These are phyloP conservation scores for Diarsia dahlii DNA, from an alignment of 2,888 invertebrate genomes.

Conservation along the genomic window DNA sequence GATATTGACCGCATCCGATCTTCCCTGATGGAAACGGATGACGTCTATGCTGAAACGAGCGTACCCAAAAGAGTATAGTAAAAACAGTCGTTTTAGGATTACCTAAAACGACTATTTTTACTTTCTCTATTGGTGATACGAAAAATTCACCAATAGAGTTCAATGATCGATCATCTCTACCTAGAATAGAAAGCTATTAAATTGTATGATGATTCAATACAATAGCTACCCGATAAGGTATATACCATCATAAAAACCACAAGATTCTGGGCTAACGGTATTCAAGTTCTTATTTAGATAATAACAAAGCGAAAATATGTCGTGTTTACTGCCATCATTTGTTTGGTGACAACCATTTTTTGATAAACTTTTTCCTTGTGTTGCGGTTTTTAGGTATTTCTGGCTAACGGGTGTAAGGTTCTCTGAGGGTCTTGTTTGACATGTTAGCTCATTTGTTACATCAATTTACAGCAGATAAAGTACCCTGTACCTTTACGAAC, in stretches of 20 bases:
- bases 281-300: conserved; percentile 10
- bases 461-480: not conserved
- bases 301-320: conserved; percentile 4
- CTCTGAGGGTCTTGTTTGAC: not conserved
- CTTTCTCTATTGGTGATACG: too few species aligned
- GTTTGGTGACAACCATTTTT: conserved; percentile 48
- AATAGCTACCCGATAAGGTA: not conserved
- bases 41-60: not conserved
- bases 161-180: not conserved
- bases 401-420: conserved; percentile 40
- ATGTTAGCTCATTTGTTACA: conserved; percentile 20
- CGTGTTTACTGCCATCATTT: conserved; percentile 34
- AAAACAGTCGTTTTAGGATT: too few species aligned
- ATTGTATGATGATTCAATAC: conserved; percentile 7
- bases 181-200: not conserved
- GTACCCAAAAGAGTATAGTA: not conserved
- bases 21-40: not conserved
- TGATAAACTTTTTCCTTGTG: conserved; percentile 59
- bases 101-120: too few species aligned
- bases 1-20: too few species aligned
- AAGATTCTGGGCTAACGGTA: conserved; percentile 3
- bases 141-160: not conserved
- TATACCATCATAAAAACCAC: not conserved
- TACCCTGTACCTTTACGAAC: not conserved
- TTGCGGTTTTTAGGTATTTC: conserved; percentile 57